A percentile compares a stretch with the other conserved stretches of the same genome.
phyloP scores from a whole-genome alignment of 2,113 vertebrate species.

The Vulpes vulpes region DNA sequence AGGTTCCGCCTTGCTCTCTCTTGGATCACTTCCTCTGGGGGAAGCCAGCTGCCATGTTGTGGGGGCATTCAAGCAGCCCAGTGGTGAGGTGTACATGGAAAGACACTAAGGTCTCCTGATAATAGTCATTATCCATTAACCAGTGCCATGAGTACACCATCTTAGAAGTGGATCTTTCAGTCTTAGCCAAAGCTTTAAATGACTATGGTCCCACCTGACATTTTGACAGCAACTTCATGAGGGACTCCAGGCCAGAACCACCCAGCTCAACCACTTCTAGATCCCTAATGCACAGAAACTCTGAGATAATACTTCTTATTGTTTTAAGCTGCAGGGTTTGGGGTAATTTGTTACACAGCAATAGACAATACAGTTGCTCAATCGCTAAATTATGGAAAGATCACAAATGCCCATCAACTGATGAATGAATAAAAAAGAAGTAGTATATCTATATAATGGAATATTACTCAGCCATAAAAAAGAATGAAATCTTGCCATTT shows the following conservation, averaged over 20 bases:
- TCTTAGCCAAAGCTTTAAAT: conserved; percentile 41
- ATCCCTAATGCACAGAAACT: conserved; percentile 21
- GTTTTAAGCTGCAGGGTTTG: conserved; percentile 26
- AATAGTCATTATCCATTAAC: background rate
- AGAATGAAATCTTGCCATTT: background rate
- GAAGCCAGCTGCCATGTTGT: conserved; percentile 5
- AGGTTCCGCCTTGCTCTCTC: background rate
- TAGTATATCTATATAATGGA: background rate
- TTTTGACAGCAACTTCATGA: background rate
- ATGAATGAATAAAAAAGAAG: background rate
- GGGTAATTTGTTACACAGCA: conserved; percentile 19
- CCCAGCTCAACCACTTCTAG: conserved; percentile 18
- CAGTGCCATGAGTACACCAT: background rate
- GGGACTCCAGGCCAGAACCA: background rate
- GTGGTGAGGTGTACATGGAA: background rate
- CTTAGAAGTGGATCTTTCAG: background rate
- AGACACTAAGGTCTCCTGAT: background rate
- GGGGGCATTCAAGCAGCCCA: background rate
- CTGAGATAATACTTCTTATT: conserved; percentile 27
- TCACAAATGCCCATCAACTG: background rate
- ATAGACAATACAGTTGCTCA: background rate
- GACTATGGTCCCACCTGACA: background rate
- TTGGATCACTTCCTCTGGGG: background rate
- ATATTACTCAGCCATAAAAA: background rate
- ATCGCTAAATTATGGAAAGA: background rate